phyloP scores from a whole-genome alignment of 2,797 vertebrate genomes.

The Helostoma temminkii region DNA sequence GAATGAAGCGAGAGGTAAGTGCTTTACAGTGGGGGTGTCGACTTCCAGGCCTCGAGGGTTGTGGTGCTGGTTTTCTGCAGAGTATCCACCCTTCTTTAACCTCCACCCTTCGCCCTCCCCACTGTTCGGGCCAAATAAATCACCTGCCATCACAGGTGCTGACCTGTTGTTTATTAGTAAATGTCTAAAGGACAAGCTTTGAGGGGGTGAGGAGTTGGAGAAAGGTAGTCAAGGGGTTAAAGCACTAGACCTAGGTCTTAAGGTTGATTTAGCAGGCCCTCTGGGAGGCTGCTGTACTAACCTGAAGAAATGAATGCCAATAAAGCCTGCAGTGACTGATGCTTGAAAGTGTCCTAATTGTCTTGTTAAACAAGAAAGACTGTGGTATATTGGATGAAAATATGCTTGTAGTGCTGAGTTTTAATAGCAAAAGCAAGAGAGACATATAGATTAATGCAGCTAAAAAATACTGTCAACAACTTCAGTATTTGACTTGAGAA shows the following conservation, averaged over 20 bases:
- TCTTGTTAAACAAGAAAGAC: constrained; percentile 69
- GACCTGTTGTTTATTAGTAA: constrained; percentile 85
- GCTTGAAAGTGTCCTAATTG: constrained; percentile 71
- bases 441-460: constrained; percentile 7
- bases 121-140: constrained; percentile 80
- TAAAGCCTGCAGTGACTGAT: constrained; percentile 75
- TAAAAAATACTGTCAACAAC: constrained; percentile 18
- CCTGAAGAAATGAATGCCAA: constrained; percentile 74
- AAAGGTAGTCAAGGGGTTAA: constrained; percentile 77
- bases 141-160: constrained; percentile 85
- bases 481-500: not conserved
- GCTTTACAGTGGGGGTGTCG: constrained; percentile 79
- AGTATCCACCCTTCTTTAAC: constrained; percentile 66
- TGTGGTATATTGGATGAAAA: constrained; percentile 41
- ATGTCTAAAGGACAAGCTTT: constrained; percentile 78
- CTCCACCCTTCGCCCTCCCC: constrained; percentile 56
- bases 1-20: constrained; percentile 76
- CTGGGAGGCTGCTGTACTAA: constrained; percentile 75
- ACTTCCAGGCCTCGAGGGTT: constrained; percentile 79
- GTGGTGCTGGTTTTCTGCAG: constrained; percentile 64
- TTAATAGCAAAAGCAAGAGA: constrained; percentile 29
- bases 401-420: constrained; percentile 23
- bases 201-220: constrained; percentile 64
- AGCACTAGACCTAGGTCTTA: constrained; percentile 73
- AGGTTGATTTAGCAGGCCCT: constrained; percentile 79